Evolutionary conservation across 2,113 vertebrate species (phyloP), one percentile per base, ranked within the genome.

Genomic region (Puma concolor): DNA sequence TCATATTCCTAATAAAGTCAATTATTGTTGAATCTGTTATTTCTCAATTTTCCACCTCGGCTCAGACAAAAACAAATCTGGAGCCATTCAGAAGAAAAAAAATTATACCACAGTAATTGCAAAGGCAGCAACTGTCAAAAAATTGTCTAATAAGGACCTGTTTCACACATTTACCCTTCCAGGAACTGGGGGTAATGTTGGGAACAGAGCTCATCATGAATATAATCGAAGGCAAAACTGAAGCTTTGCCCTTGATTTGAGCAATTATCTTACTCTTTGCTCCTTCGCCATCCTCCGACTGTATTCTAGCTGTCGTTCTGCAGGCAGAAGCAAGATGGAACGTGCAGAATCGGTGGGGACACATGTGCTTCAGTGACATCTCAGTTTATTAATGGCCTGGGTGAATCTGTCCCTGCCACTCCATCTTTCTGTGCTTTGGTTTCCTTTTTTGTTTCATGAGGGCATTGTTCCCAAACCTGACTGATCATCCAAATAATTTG

Each of bases 11-110:
- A 97, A 98, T 98, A 97, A 98, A 97, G 67, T 96, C 92, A 95
- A 96, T 98, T 98, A 97, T 93, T 97, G 67, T 97, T 76, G 83
- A 97, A 97, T 96, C 92, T 1, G 27, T 91, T 97, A 96, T 95
- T 98, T 97, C 95, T 98, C 77, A 96, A 83, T 97, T 98, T 98
- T 97, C 94, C 44, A 98, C 97, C 95, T 98, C 94, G 96, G 92
- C 86, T 98, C 96, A 97, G 93, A 94, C 54, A 94, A 98, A 96
- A 98, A 95, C 89, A 97, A 97, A 98, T 97, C 93, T 96, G 88
- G 82, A 98, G 89, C 67, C 93, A 87, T 94, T 97, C 83, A 88
- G 74, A 97, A 95, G 84, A 66, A 94, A 88, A 96, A 92, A 95
- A 83, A 71, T 12, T 44, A 91, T 63, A 86, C 52, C 60, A 60